A percentile compares a stretch with the other conserved stretches of the same genome.
Evolutionary conservation across 2,113 vertebrate species (phyloP).

Genomic region (Sardina pilchardus): DNA sequence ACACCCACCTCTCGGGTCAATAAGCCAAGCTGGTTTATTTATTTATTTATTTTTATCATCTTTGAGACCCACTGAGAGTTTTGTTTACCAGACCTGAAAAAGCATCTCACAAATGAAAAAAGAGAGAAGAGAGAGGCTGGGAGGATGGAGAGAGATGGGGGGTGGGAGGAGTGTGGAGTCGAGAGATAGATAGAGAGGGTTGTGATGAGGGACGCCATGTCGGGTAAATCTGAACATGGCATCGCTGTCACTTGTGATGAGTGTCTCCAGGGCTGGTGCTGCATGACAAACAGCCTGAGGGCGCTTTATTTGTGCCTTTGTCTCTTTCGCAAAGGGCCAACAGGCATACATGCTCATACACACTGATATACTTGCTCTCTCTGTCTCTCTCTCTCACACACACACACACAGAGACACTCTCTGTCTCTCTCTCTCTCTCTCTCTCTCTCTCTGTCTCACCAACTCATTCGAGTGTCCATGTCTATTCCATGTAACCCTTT

Average conservation of each 20-base stretch:
- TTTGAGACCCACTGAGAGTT: background rate
- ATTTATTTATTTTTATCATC: background rate
- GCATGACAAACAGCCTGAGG: background rate
- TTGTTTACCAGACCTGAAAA: background rate
- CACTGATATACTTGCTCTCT: background rate
- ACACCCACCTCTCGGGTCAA: background rate
- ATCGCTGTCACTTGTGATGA: slow-evolving; percentile 8
- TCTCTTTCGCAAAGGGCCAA: background rate
- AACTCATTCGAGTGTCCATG: background rate
- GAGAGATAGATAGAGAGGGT: background rate
- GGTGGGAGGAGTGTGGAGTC: background rate
- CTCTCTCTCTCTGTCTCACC: too few relatives aligned
- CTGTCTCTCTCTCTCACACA: too few relatives aligned
- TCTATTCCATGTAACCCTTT: background rate
- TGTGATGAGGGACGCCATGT: background rate
- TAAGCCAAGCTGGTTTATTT: background rate
- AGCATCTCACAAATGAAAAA: background rate
- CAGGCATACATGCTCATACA: background rate
- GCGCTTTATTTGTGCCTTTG: background rate
- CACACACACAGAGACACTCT: too few relatives aligned
- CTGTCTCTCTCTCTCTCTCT: background rate
- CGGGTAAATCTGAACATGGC: slow-evolving; percentile 4
- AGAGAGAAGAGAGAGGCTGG: background rate
- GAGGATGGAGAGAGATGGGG: background rate
- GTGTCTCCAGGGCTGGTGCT: slow-evolving; percentile 5